A percentile compares a stretch with the other conserved stretches of the same genome.
phyloP scores from a whole-genome alignment of 2,113 vertebrate genomes.

The Carlito syrichta region DNA sequence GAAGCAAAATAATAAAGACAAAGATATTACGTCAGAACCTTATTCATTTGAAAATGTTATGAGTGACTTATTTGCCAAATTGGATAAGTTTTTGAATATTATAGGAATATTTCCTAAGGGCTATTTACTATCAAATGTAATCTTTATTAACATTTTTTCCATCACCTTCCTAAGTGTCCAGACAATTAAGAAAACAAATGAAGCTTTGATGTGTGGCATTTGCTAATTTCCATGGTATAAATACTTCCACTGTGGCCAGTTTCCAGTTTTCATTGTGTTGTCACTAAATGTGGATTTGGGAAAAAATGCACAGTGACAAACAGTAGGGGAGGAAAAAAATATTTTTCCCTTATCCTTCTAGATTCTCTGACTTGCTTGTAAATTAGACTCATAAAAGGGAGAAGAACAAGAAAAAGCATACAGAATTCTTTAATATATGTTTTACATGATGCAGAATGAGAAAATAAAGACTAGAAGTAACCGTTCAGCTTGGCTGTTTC shows the following conservation, averaged over 20 bases:
- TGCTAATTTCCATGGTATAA: neutral
- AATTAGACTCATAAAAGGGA: neutral
- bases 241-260: neutral
- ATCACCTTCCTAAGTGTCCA: neutral
- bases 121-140: neutral
- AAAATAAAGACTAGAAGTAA: neutral
- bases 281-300: neutral
- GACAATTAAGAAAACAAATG: neutral
- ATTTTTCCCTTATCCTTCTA: neutral
- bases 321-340: neutral
- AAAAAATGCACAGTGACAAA: neutral
- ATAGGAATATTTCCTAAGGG: neutral
- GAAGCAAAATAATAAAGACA: neutral
- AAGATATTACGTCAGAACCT: neutral
- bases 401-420: neutral
- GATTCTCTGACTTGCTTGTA: neutral
- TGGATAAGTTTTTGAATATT: conserved; percentile 21
- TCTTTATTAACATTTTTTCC: neutral
- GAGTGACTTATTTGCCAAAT: neutral
- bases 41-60: neutral
- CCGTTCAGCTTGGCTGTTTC: neutral
- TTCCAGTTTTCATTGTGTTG: neutral
- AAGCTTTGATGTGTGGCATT: neutral
- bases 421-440: neutral
- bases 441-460: neutral